phyloP scores from a whole-genome alignment of 1,140 invertebrate species.

The Ephestia elutella region DNA sequence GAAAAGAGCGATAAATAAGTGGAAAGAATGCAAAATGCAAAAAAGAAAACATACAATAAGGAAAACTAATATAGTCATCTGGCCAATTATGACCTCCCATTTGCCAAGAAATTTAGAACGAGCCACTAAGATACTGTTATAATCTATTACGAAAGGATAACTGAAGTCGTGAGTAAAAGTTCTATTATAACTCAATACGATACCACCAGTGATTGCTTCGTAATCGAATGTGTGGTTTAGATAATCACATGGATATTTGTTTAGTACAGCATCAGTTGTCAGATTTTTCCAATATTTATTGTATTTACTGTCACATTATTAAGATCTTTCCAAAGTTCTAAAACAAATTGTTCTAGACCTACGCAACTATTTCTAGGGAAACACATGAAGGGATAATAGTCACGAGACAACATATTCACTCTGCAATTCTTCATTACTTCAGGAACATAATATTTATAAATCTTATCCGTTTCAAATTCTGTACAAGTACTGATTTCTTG shows the following conservation, averaged over 20 bases:
- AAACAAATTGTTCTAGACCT: background rate
- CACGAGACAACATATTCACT: slow-evolving; percentile 11
- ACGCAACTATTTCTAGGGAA: background rate
- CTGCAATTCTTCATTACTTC: slow-evolving; percentile 8
- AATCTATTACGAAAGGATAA: slow-evolving; percentile 21
- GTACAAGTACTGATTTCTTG: slow-evolving; percentile 7
- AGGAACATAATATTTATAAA: slow-evolving; percentile 4
- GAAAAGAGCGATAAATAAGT: slow-evolving; percentile 14
- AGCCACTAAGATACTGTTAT: slow-evolving; percentile 13
- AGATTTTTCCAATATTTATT: slow-evolving; percentile 10
- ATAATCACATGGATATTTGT: background rate
- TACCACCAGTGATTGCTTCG: slow-evolving; percentile 17
- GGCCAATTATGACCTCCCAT: slow-evolving; percentile 16
- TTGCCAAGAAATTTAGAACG: slow-evolving; percentile 10
- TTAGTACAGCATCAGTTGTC: background rate
- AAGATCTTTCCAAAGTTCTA: slow-evolving; percentile 4
- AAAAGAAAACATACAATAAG: slow-evolving; percentile 1
- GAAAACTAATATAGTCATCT: slow-evolving; percentile 4
- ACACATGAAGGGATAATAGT: slow-evolving; percentile 15
- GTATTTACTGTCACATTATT: slow-evolving; percentile 3
- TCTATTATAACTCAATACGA: background rate
- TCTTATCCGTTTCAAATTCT: slow-evolving; percentile 5
- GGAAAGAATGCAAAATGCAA: slow-evolving; percentile 2
- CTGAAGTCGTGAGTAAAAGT: slow-evolving; percentile 13
- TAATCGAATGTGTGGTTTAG: background rate